These are phyloP conservation scores for Talpa occidentalis DNA, from an alignment of 2,113 vertebrate species.

Conservation along the genomic window DNA sequence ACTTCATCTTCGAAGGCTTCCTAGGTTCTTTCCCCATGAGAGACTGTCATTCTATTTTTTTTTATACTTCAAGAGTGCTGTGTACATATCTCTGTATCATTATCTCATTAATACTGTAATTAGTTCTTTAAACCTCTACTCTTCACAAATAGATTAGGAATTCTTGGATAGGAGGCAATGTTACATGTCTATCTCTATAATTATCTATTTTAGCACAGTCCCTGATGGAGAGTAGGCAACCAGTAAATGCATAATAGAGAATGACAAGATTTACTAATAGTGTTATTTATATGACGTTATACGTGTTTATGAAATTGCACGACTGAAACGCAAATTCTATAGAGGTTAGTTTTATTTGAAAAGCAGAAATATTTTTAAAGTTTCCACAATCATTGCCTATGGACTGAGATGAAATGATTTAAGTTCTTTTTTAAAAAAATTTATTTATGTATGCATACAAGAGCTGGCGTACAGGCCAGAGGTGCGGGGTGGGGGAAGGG, in stretches of 20 bases:
- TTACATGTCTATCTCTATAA: slow-evolving; percentile 3
- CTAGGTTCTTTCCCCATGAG: neutral
- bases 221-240: neutral
- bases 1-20: neutral
- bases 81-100: neutral
- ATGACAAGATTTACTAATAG: neutral
- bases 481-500: too few relatives aligned
- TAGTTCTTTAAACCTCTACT: neutral
- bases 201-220: slow-evolving; percentile 9
- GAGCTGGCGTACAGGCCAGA: too few relatives aligned
- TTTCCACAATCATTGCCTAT: slow-evolving; percentile 31
- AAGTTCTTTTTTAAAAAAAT: too few relatives aligned
- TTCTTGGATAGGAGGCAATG: neutral
- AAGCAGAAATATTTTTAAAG: neutral
- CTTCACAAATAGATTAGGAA: slow-evolving; percentile 9
- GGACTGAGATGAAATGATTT: neutral
- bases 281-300: neutral
- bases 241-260: slow-evolving; percentile 38
- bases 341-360: slow-evolving; percentile 38
- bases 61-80: neutral
- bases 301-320: slow-evolving; percentile 39
- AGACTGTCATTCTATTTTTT: slow-evolving; percentile 14
- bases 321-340: slow-evolving; percentile 27
- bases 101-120: neutral
- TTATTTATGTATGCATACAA: too few relatives aligned